Percentiles rank a stretch among this genome's conserved stretches.
Evolutionary conservation across 2,797 vertebrate species (phyloP).

Genomic region (Eurystomus glaucurus): DNA sequence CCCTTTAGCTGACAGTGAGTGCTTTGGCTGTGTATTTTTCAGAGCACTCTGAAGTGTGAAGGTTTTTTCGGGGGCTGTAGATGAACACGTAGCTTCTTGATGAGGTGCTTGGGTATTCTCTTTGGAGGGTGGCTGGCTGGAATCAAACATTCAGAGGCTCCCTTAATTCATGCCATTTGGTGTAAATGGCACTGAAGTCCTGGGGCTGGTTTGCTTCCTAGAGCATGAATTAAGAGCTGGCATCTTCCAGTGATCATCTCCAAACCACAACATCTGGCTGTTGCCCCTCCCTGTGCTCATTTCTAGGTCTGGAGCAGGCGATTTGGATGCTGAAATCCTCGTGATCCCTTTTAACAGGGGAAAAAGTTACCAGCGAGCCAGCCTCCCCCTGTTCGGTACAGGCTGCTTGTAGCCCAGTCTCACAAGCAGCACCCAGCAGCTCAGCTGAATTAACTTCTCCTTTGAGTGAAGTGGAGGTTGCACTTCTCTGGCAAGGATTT

Average conservation of each 20-base stretch:
- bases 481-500: not conserved
- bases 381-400: fast-evolving
- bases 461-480: not conserved
- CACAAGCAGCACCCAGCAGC: not conserved
- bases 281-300: not conserved
- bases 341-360: not conserved
- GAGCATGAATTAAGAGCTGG: not conserved
- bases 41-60: slow-evolving; percentile 60
- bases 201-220: not conserved
- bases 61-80: not conserved
- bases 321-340: not conserved
- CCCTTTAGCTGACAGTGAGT: not conserved
- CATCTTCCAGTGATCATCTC: not conserved
- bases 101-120: slow-evolving; percentile 18
- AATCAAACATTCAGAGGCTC: slow-evolving; percentile 10
- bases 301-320: not conserved
- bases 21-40: slow-evolving; percentile 51
- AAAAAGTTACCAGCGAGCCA: not conserved
- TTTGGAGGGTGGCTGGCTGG: slow-evolving; percentile 1
- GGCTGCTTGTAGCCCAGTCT: not conserved
- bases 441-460: not conserved
- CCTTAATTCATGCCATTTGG: not conserved
- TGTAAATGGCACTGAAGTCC: slow-evolving; percentile 1
- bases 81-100: not conserved
- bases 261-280: not conserved